These are phyloP conservation scores for Apodemus speciosus DNA, from an alignment of 2,113 vertebrate genomes.

Conservation along the genomic window DNA sequence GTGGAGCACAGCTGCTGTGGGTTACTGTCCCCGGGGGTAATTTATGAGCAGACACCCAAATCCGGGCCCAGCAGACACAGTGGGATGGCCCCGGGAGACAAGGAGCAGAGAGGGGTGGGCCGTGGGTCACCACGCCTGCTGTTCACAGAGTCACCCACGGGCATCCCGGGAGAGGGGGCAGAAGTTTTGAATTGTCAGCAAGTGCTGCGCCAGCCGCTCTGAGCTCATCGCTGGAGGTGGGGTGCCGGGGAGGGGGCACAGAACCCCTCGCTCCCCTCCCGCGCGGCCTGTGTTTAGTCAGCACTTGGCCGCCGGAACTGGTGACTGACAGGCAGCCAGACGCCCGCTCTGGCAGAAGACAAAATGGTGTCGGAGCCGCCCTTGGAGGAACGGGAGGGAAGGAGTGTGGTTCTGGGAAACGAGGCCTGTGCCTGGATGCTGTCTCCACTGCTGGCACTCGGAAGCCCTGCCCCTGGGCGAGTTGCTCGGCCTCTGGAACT, in stretches of 20 bases:
- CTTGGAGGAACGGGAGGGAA: conserved; percentile 57
- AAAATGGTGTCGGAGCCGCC: conserved; percentile 78
- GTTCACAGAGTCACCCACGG: conserved; percentile 70
- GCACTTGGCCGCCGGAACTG: conserved; percentile 77
- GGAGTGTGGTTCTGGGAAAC: conserved; percentile 63
- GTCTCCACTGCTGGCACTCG: neutral
- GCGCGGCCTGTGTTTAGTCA: conserved; percentile 81
- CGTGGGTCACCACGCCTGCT: conserved; percentile 69
- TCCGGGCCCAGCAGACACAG: conserved; percentile 43
- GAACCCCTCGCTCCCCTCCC: conserved; percentile 57
- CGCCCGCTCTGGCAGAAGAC: conserved; percentile 73
- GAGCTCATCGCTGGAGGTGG: conserved; percentile 75
- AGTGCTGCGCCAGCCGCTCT: conserved; percentile 75
- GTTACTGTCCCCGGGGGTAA: conserved; percentile 70
- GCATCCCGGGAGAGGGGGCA: conserved; percentile 71
- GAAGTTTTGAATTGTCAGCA: conserved; percentile 81
- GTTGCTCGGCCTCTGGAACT: neutral
- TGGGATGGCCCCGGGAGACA: conserved; percentile 9
- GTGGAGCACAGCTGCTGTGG: conserved; percentile 63
- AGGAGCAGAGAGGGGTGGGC: conserved; percentile 34
- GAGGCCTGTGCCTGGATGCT: conserved; percentile 26
- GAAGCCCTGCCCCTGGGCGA: conserved; percentile 11
- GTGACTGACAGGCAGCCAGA: conserved; percentile 80
- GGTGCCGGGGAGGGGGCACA: conserved; percentile 55
- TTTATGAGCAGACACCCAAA: conserved; percentile 68